Evolutionary conservation across 2,113 vertebrate species (phyloP), one percentile per base, ranked within the genome.

Genomic region (Dasypus novemcinctus): DNA sequence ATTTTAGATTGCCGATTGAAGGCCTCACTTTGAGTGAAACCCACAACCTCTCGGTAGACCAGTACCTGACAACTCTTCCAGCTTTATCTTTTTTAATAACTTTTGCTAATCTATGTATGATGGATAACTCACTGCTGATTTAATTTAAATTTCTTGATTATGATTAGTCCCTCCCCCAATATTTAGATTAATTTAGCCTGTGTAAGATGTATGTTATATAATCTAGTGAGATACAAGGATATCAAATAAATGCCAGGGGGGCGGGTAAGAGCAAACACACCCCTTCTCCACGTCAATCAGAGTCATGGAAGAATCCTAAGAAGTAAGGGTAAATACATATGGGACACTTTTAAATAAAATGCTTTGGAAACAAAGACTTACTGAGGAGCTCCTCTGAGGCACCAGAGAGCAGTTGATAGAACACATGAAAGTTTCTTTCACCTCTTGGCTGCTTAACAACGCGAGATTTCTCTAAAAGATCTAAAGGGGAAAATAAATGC

Each of bases 351-450:
- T 74, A 79, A 78, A 14, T 78, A 81, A 94, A 75, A 72, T 7
- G 38, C 74, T 4, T 54, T 1, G 23, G 38, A 76, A 18, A n/a
- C 23, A 83, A 41, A 1, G 41, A 98, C 99, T 99, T 98, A 99
- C 99, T 98, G 85, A 99, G 99, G 29, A 99, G 98, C 91, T 99
- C 99, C 80, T 99, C 99, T 0, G 99, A 99, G 74, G 99, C 99
- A 81, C 99, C 99, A 33, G 99, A 99, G 95, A 99, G 94, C 88
- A 99, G 99, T 98, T 99, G 99, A 97, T 99, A 99, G 98, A 99
- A 99, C 97, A 99, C 92, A 90, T 99, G 99, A 97, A 99, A 99
- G 97, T 99, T 99, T 97, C 99, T 99, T 98, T 99, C 99, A n/a
- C 99, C 99, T 97, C 99, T 98, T 11, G 99, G 99, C 97, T 99